These are phyloP conservation scores for Heliconius hewitsoni DNA, from an alignment of 1,140 invertebrate species.

Conservation along the genomic window DNA sequence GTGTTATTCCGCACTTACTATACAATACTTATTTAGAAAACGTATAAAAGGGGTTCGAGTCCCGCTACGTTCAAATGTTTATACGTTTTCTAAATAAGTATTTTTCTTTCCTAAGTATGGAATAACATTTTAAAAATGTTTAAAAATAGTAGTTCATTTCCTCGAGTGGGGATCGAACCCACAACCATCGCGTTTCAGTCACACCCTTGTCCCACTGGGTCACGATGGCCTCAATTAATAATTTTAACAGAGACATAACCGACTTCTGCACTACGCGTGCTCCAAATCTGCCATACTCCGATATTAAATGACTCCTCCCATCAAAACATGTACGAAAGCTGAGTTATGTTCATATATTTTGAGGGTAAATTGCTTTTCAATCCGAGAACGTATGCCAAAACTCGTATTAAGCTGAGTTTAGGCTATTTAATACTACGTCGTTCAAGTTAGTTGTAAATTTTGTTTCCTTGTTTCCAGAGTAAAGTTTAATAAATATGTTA, in stretches of 20 bases:
- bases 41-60: no score
- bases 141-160: neutral
- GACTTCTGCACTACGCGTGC: neutral
- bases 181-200: neutral
- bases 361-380: conserved; percentile 29
- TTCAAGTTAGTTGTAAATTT: neutral
- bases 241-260: neutral
- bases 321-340: neutral
- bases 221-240: neutral
- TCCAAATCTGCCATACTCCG: neutral
- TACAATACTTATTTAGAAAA: no score
- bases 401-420: conserved; percentile 1
- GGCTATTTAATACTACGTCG: conserved; percentile 21
- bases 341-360: conserved; percentile 35
- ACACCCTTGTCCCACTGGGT: neutral
- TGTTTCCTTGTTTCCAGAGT: neutral
- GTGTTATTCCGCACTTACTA: no score
- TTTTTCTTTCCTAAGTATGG: no score
- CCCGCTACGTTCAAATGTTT: no score
- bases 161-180: neutral
- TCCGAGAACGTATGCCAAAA: conserved; percentile 16
- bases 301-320: conserved; percentile 3
- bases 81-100: no score
- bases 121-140: no score
- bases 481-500: neutral